Base-by-base conservation (phyloP, 1,140 invertebrate genomes). In the Scaptomyza montana region DNA sequence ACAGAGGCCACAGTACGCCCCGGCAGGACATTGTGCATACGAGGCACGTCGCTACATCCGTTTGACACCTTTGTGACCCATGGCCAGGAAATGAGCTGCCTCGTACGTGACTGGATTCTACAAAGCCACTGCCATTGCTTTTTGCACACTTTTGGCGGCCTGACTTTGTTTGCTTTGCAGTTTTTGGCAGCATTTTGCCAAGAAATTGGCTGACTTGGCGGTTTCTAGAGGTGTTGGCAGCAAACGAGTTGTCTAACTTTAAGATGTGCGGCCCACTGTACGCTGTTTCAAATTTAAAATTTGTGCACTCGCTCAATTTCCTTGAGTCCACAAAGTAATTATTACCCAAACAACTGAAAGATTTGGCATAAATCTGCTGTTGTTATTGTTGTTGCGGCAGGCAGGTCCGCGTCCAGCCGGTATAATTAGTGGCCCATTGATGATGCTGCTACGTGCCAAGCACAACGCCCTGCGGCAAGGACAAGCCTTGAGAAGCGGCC, bases 301-400 rank as follows among this genome's bases (percentile, higher is more conserved):
- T 80, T 82, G 89, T 91, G 81, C 85, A 84, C 70, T 84, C 89
- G 89, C 89, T 84, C 89, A 91, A 91, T 91, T 91, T 91, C 85
- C 89, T 90, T 74, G 74, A 81, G 73, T 89, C 69, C 76, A 90
- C 61, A 86, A 80, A 79, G 85, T 91, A 91, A 91, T 91, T 90
- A 91, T 84, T 74, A 51, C 63, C 78, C 67, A 66, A 70, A 54
- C 74, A 71, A 51, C 49, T 28, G 43, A 71, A 77, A 78, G 85
- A 89, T 87, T 87, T 87, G 72, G 78, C 72, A 87, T 77, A 67
- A 80, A 80, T 80, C 78, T 64, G 67, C 59, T 41, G 57, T 5
- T 39, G 50, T 30, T 33, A 33, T 5, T 39, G 67, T 65, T 41
- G 57, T 5, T 39, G 50, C 19, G 50, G 50, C 33, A 9, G 36